phyloP scores from a whole-genome alignment of 2,888 invertebrate species.

The Cantharis lateralis region DNA sequence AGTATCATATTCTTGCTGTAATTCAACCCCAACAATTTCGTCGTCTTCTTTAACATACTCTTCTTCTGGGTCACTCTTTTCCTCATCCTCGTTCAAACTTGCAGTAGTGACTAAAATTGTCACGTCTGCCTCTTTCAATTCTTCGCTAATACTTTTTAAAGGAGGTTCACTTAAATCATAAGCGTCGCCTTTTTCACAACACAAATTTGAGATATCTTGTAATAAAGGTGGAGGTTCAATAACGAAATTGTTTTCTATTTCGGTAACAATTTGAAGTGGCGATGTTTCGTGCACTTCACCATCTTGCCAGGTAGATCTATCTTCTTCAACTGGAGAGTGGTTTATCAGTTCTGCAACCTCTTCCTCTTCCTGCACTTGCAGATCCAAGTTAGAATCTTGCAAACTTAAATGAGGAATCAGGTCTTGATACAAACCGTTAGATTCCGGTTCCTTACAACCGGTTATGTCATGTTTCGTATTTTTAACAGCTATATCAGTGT shows the following conservation, averaged over 20 bases:
- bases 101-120: neutral
- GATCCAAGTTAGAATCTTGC: neutral
- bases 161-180: neutral
- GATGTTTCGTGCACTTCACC: neutral
- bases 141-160: neutral
- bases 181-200: neutral
- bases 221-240: neutral
- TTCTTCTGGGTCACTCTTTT: neutral
- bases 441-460: neutral
- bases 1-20: neutral
- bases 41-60: neutral
- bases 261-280: neutral
- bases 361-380: neutral
- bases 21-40: neutral
- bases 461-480: conserved; percentile 1
- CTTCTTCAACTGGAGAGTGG: neutral
- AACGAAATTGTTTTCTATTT: neutral
- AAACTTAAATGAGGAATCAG: neutral
- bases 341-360: neutral
- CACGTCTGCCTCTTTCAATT: neutral
- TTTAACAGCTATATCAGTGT: conserved; percentile 49
- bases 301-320: neutral
- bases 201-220: neutral
- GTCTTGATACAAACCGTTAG: neutral
- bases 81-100: neutral